Conservation (phyloP, 1,140 invertebrate species). For the Caenorhabditis latens region DNA sequence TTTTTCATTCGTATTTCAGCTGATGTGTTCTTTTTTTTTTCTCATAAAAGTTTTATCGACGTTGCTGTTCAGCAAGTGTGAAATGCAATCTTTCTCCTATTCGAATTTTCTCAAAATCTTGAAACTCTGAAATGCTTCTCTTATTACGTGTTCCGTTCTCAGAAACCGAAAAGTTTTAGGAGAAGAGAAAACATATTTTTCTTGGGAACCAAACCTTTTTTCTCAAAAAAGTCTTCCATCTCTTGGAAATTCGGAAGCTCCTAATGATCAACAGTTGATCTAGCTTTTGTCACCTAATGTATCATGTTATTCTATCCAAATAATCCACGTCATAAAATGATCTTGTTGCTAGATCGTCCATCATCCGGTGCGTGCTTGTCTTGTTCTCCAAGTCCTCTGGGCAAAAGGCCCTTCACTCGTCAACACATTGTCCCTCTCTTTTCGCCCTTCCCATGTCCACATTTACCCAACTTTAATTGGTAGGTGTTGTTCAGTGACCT, state of each 20-base stretch:
- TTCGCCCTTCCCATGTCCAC: constrained; percentile 27
- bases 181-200: too few species aligned
- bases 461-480: constrained; percentile 22
- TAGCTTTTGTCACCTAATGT: neutral
- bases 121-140: too few species aligned
- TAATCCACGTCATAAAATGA: constrained; percentile 14
- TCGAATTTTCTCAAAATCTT: too few species aligned
- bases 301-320: neutral
- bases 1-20: neutral
- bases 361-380: constrained; percentile 36
- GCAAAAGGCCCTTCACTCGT: neutral
- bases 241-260: too few species aligned
- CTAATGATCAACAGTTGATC: neutral
- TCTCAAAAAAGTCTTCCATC: too few species aligned
- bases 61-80: too few species aligned
- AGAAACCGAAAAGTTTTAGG: too few species aligned
- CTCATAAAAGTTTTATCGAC: too few species aligned
- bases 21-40: too few species aligned
- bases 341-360: neutral
- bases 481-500: constrained; percentile 48
- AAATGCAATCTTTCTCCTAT: too few species aligned
- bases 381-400: neutral
- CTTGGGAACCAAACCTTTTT: too few species aligned
- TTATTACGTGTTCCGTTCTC: too few species aligned
- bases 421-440: neutral